Evolutionary conservation across 2,113 vertebrate species (phyloP).

Genomic region (Nothocercus nigrocapillus): DNA sequence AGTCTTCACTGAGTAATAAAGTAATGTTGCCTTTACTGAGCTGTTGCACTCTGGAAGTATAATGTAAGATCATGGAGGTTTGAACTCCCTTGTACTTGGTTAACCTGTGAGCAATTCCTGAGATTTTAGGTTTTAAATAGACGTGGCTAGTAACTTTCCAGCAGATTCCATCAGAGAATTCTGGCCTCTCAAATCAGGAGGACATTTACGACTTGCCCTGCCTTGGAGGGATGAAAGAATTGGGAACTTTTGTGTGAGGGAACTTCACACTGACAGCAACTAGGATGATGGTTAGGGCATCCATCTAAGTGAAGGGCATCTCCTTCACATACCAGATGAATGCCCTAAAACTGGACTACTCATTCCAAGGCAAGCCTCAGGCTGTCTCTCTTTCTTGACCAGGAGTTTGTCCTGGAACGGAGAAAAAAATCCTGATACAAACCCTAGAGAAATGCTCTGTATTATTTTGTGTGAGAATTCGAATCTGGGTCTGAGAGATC

Average conservation of each 20-base stretch:
- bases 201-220: not conserved
- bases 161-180: not conserved
- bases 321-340: not conserved
- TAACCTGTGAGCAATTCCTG: not conserved
- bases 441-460: not conserved
- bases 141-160: not conserved
- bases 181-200: not conserved
- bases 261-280: not conserved
- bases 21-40: not conserved
- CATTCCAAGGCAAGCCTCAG: not conserved
- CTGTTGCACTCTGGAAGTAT: not conserved
- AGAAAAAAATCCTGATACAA: not conserved
- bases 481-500: conserved; percentile 37
- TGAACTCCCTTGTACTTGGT: not conserved
- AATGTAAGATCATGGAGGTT: not conserved
- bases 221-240: not conserved
- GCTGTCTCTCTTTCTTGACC: not conserved
- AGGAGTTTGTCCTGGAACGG: not conserved
- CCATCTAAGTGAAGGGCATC: not conserved
- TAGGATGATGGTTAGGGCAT: not conserved
- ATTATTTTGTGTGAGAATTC: not conserved
- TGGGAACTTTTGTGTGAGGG: not conserved
- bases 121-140: not conserved
- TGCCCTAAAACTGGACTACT: not conserved
- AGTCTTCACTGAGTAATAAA: not conserved